Percentiles rank a stretch among this genome's conserved stretches.
Evolutionary conservation across 2,888 invertebrate species (phyloP).

Genomic region (Anthophora plumipes): DNA sequence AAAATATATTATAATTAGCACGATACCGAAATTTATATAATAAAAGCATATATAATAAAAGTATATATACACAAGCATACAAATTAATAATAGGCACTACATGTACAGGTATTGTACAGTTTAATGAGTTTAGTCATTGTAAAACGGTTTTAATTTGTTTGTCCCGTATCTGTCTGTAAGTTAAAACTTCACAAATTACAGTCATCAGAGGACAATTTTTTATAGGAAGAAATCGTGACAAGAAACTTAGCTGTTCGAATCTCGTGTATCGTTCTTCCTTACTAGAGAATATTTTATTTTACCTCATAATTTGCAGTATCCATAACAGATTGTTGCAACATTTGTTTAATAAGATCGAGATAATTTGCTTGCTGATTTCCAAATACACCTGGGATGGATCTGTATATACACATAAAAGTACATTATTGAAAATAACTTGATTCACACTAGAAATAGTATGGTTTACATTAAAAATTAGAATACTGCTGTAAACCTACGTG

Average conservation of each 20-base stretch:
- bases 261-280: constrained; percentile 81
- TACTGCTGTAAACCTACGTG: constrained; percentile 87
- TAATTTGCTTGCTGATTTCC: constrained; percentile 97
- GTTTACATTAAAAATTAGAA: neutral
- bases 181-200: constrained; percentile 85
- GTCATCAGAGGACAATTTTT: constrained; percentile 86
- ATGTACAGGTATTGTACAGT: neutral
- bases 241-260: constrained; percentile 61
- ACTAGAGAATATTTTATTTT: constrained; percentile 57
- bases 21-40: neutral
- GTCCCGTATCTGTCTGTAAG: constrained; percentile 88
- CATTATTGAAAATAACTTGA: neutral
- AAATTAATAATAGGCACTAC: constrained; percentile 5
- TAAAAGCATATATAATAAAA: neutral
- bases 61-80: constrained; percentile 8
- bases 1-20: constrained; percentile 29
- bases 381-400: constrained; percentile 97
- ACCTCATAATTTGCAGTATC: constrained; percentile 90
- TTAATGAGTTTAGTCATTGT: too few species aligned
- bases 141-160: constrained; percentile 78
- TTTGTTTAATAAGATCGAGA: constrained; percentile 96
- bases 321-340: constrained; percentile 93
- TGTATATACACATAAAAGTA: constrained; percentile 78
- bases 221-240: constrained; percentile 85
- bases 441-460: neutral